Evolutionary conservation across 2,113 vertebrate genomes (phyloP).

Genomic region (Percopsis transmontana): DNA sequence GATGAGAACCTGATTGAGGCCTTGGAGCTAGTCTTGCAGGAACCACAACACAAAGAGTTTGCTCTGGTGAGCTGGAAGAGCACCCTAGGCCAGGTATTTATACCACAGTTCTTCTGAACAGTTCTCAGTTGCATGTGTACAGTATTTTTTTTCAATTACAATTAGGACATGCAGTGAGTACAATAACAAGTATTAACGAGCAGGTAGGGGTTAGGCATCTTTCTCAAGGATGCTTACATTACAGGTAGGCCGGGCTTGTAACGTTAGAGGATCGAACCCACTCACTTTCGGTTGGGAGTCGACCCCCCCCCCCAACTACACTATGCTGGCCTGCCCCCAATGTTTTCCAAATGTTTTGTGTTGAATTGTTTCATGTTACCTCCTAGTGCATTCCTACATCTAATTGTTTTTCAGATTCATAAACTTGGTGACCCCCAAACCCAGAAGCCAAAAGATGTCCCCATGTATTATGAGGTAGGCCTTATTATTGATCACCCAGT

Average conservation of each 20-base stretch:
- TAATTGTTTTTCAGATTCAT: constrained; percentile 75
- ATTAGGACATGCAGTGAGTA: no score
- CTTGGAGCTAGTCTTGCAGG: constrained; percentile 74
- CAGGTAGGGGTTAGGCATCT: no score
- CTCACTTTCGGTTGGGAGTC: no score
- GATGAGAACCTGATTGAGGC: constrained; percentile 77
- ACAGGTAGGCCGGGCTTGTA: no score
- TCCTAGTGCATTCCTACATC: neutral
- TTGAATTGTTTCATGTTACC: neutral
- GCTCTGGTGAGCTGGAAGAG: constrained; percentile 70
- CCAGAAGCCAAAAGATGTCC: constrained; percentile 72
- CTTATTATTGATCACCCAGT: neutral
- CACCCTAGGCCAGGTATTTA: constrained; percentile 78
- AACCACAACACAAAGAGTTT: constrained; percentile 83
- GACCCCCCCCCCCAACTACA: no score
- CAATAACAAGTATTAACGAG: no score
- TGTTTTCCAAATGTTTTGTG: neutral
- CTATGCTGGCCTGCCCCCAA: no score
- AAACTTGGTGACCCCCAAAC: constrained; percentile 75
- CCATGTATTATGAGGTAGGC: constrained; percentile 83
- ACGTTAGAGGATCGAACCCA: no score
- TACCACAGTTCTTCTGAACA: neutral
- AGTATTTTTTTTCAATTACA: no score
- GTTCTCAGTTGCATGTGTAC: neutral
- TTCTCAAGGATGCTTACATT: no score